A percentile compares a stretch with the other conserved stretches of the same genome.
Conservation (phyloP, 2,888 invertebrate species). For the Ophion ellenae region DNA sequence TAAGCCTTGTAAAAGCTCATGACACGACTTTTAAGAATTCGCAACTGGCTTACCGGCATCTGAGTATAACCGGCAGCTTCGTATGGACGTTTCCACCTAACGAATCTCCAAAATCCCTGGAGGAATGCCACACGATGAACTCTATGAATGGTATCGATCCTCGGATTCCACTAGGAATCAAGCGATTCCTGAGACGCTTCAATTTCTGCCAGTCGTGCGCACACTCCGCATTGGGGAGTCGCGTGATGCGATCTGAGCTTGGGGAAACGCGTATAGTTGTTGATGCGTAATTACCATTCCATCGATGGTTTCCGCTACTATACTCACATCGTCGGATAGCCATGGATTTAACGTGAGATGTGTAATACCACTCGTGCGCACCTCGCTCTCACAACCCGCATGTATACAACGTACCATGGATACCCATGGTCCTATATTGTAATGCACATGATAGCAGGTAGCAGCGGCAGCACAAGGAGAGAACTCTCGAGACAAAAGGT, state of each 20-base stretch:
- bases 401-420: constrained; percentile 10
- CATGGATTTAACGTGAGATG: constrained; percentile 37
- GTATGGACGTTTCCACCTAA: background rate
- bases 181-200: constrained; percentile 15
- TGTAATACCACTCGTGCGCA: constrained; percentile 26
- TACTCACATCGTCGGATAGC: constrained; percentile 18
- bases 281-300: constrained; percentile 41
- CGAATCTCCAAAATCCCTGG: background rate
- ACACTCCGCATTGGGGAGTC: constrained; percentile 14
- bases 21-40: background rate
- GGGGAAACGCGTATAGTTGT: constrained; percentile 25
- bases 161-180: background rate
- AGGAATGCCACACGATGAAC: background rate
- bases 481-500: constrained; percentile 58
- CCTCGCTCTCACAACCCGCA: constrained; percentile 12
- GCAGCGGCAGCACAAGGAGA: constrained; percentile 36
- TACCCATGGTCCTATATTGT: constrained; percentile 31
- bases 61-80: background rate
- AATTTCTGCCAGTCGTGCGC: constrained; percentile 14
- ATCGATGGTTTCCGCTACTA: constrained; percentile 32
- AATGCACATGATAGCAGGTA: constrained; percentile 49
- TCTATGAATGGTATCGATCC: background rate
- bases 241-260: constrained; percentile 26
- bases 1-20: background rate
- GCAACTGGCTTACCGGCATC: too few species aligned